Percentiles rank a stretch among this genome's conserved stretches.
Evolutionary conservation across 2,888 invertebrate genomes (phyloP).

Genomic region (Erpobdella octoculata): DNA sequence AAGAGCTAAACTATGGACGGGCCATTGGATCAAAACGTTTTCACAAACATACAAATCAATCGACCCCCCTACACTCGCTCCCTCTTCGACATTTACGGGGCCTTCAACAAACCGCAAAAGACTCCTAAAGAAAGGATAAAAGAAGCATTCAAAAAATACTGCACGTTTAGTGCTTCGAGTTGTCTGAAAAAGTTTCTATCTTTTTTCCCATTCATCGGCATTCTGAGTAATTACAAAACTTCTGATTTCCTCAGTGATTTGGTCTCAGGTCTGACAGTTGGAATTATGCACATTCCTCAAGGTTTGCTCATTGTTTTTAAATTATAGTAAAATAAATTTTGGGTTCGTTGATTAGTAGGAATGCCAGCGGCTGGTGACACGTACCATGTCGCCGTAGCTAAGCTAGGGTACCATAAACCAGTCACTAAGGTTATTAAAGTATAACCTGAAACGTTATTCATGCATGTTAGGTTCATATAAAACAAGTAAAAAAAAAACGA

Average conservation of each 20-base stretch:
- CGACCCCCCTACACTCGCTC: conserved; percentile 11
- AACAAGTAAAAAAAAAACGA: too few relatives aligned
- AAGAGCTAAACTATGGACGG: too few relatives aligned
- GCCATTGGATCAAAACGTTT: background rate
- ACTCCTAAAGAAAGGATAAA: background rate
- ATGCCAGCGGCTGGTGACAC: too few relatives aligned
- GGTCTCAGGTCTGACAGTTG: conserved; percentile 76
- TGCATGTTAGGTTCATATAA: too few relatives aligned
- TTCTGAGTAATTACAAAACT: conserved; percentile 44
- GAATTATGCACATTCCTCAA: conserved; percentile 52
- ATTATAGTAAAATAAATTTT: too few relatives aligned
- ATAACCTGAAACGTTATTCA: too few relatives aligned
- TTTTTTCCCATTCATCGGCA: conserved; percentile 45
- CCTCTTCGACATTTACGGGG: conserved; percentile 7
- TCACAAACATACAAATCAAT: background rate
- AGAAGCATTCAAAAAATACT: background rate
- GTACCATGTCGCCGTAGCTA: too few relatives aligned
- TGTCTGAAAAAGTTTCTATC: conserved; percentile 31
- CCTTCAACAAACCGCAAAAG: conserved; percentile 5
- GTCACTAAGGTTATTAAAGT: too few relatives aligned
- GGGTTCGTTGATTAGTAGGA: too few relatives aligned
- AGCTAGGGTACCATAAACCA: too few relatives aligned
- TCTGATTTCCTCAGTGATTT: conserved; percentile 64
- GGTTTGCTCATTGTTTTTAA: conserved; percentile 41
- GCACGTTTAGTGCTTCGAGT: background rate